phyloP scores from a whole-genome alignment of 2,113 vertebrate genomes.

The Burhinus bistriatus region DNA sequence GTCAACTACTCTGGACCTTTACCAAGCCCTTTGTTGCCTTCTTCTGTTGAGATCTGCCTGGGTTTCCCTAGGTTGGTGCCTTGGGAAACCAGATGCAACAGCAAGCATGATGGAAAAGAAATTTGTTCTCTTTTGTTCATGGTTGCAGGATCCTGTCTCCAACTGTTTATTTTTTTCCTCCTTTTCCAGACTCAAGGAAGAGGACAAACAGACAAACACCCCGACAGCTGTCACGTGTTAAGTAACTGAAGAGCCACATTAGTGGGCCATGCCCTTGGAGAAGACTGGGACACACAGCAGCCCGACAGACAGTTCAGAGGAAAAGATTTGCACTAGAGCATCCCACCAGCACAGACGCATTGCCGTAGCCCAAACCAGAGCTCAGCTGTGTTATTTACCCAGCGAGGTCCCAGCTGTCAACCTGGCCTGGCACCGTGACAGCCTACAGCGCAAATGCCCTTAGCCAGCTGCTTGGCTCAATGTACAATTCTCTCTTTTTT shows the following conservation, averaged over 20 bases:
- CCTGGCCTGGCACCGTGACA: conserved; percentile 17
- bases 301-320: neutral
- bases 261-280: neutral
- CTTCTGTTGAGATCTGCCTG: neutral
- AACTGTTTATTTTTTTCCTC: neutral
- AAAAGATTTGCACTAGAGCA: neutral
- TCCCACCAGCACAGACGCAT: neutral
- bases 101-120: neutral
- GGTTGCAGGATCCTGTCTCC: neutral
- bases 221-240: accelerated
- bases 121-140: neutral
- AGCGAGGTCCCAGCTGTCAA: conserved; percentile 42
- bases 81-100: neutral
- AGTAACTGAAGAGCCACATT: neutral
- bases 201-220: neutral
- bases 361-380: neutral
- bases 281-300: accelerated
- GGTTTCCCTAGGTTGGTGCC: neutral
- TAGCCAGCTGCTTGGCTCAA: conserved; percentile 39
- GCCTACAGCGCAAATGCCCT: neutral
- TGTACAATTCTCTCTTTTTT: conserved; percentile 10
- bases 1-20: neutral
- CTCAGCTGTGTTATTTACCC: conserved; percentile 17
- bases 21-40: neutral
- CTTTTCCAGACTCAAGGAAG: neutral